These are phyloP conservation scores for Hapalemur alaotrensis DNA, from an alignment of 2,797 vertebrate genomes.

Conservation along the genomic window DNA sequence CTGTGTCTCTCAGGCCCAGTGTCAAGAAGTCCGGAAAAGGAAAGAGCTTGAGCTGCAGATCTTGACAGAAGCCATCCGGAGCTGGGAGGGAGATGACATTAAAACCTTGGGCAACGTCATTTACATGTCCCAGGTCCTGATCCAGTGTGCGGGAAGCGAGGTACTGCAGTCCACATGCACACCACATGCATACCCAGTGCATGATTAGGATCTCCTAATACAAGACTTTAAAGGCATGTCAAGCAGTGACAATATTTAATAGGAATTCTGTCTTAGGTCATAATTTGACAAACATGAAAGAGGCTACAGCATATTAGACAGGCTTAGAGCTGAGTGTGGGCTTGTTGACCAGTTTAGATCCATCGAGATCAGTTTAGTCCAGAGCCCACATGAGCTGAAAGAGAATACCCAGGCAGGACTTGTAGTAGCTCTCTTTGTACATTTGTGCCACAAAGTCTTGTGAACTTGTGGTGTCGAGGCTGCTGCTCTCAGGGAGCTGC, in stretches of 20 bases:
- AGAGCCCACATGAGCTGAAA: background rate
- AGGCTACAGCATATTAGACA: background rate
- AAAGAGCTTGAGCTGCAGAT: constrained; percentile 98
- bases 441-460: background rate
- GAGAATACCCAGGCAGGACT: background rate
- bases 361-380: too few species aligned
- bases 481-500: background rate
- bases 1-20: constrained; percentile 88
- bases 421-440: background rate
- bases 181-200: fast-evolving
- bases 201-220: background rate
- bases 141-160: constrained; percentile 95
- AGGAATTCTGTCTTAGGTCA: background rate
- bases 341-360: background rate
- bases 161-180: constrained; percentile 77
- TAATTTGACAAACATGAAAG: background rate
- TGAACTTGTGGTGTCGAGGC: background rate
- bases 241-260: too few species aligned
- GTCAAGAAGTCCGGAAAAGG: constrained; percentile 97
- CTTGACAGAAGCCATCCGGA: constrained; percentile 95
- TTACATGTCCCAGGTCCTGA: constrained; percentile 97
- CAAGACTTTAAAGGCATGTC: background rate
- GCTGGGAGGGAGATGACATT: constrained; percentile 98
- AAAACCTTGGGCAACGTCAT: constrained; percentile 93
- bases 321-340: too few species aligned